These are phyloP conservation scores for Luperina testacea DNA, from an alignment of 2,888 invertebrate species.

Conservation along the genomic window DNA sequence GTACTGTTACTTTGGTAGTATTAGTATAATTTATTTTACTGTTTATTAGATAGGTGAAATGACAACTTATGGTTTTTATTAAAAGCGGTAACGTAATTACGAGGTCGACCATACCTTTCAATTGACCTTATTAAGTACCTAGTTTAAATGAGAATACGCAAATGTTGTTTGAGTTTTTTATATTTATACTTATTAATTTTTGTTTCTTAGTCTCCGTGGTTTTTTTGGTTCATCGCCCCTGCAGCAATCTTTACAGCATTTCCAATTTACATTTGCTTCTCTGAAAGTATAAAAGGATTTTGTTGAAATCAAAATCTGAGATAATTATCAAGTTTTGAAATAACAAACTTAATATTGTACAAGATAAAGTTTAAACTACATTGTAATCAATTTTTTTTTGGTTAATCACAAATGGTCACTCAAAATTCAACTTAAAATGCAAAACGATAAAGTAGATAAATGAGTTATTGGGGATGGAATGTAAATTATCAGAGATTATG, in stretches of 20 bases:
- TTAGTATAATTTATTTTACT: not conserved
- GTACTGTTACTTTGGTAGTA: too few species aligned
- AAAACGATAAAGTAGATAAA: not conserved
- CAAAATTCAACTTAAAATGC: not conserved
- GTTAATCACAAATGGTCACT: too few species aligned
- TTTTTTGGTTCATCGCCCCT: constrained; percentile 27
- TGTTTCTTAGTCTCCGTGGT: not conserved
- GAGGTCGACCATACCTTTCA: not conserved
- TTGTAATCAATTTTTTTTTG: not conserved
- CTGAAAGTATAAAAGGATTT: constrained; percentile 59
- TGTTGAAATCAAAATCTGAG: constrained; percentile 7
- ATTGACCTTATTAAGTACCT: not conserved
- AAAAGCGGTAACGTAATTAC: not conserved
- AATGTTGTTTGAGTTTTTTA: not conserved
- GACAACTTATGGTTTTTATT: not conserved
- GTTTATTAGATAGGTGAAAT: not conserved
- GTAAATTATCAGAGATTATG: not conserved
- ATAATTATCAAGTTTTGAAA: not conserved
- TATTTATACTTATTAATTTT: not conserved
- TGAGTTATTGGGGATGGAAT: not conserved
- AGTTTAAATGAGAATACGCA: constrained; percentile 2
- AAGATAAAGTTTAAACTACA: not conserved
- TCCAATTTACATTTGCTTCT: constrained; percentile 43
- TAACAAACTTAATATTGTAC: not conserved
- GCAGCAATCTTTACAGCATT: constrained; percentile 72